These are phyloP conservation scores for Agrilus mali DNA, from an alignment of 2,888 invertebrate species.

Conservation along the genomic window DNA sequence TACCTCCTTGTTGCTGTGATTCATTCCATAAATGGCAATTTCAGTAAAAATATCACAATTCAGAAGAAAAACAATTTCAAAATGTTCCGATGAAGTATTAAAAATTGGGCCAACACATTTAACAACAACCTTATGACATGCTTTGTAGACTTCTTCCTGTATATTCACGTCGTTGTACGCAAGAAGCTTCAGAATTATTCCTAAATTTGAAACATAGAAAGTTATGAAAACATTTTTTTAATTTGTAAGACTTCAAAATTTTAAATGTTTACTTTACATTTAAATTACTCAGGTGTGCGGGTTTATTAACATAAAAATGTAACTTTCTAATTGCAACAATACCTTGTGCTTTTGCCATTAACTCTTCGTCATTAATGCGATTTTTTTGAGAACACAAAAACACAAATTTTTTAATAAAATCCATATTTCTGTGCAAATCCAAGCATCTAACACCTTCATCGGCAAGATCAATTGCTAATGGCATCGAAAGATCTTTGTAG, in stretches of 20 bases:
- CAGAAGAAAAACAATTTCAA: conserved; percentile 41
- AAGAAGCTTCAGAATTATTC: conserved; percentile 41
- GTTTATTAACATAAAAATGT: no score
- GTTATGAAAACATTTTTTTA: neutral
- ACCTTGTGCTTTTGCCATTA: conserved; percentile 30
- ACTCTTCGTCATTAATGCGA: conserved; percentile 15
- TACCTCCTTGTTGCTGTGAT: conserved; percentile 33
- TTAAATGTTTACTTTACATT: no score
- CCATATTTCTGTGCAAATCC: conserved; percentile 45
- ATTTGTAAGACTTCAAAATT: neutral
- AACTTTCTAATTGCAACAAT: conserved; percentile 11
- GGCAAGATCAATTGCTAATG: conserved; percentile 35
- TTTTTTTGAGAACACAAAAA: conserved; percentile 17
- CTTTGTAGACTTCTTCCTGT: conserved; percentile 40
- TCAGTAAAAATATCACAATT: conserved; percentile 47
- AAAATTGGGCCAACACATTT: conserved; percentile 41
- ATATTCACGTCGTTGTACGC: conserved; percentile 44
- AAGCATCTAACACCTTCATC: conserved; percentile 43
- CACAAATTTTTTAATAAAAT: conserved; percentile 33
- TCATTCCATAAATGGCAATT: conserved; percentile 50
- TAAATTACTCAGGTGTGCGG: no score
- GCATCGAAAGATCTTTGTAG: conserved; percentile 20
- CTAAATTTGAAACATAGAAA: conserved; percentile 13
- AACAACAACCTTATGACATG: conserved; percentile 41
- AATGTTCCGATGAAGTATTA: conserved; percentile 14